Evolutionary conservation across 1,140 invertebrate species (phyloP).

Genomic region (Phenacoccus solenopsis): DNA sequence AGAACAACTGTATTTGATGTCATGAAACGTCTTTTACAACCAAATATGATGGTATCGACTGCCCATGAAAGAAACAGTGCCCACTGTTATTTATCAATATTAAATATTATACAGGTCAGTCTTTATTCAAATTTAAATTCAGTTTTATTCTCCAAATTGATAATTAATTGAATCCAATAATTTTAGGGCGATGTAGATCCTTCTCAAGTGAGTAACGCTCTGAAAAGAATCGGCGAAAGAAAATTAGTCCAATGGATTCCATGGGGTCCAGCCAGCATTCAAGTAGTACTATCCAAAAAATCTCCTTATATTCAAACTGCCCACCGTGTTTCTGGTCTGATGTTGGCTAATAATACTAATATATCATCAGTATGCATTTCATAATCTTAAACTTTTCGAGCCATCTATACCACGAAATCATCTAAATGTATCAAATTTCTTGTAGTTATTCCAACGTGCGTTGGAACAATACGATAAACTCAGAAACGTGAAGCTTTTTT

Average conservation of each 20-base stretch:
- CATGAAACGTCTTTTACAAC: slow-evolving; percentile 86
- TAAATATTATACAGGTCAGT: slow-evolving; percentile 92
- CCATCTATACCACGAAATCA: neutral
- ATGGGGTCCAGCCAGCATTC: slow-evolving; percentile 95
- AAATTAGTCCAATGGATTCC: slow-evolving; percentile 94
- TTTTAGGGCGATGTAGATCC: slow-evolving; percentile 85
- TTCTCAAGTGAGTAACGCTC: slow-evolving; percentile 85
- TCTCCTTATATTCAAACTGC: slow-evolving; percentile 90
- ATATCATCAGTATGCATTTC: slow-evolving; percentile 69
- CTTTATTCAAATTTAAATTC: neutral
- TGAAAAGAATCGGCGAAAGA: slow-evolving; percentile 87
- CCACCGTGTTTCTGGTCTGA: slow-evolving; percentile 88
- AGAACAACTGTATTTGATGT: slow-evolving; percentile 95
- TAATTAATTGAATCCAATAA: slow-evolving; percentile 18
- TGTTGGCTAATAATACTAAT: slow-evolving; percentile 96
- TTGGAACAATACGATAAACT: slow-evolving; percentile 88
- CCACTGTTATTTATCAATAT: slow-evolving; percentile 94
- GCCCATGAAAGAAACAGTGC: slow-evolving; percentile 71
- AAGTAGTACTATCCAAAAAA: slow-evolving; percentile 87
- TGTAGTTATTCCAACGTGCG: slow-evolving; percentile 72
- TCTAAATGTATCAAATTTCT: slow-evolving; percentile 21
- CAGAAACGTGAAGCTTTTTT: slow-evolving; percentile 84
- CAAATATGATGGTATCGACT: slow-evolving; percentile 99
- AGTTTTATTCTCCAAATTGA: neutral
- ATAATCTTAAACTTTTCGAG: neutral